Evolutionary conservation across 2,113 vertebrate genomes (phyloP), one percentile per base, ranked within the genome.

Genomic region (Anolis sagrei): DNA sequence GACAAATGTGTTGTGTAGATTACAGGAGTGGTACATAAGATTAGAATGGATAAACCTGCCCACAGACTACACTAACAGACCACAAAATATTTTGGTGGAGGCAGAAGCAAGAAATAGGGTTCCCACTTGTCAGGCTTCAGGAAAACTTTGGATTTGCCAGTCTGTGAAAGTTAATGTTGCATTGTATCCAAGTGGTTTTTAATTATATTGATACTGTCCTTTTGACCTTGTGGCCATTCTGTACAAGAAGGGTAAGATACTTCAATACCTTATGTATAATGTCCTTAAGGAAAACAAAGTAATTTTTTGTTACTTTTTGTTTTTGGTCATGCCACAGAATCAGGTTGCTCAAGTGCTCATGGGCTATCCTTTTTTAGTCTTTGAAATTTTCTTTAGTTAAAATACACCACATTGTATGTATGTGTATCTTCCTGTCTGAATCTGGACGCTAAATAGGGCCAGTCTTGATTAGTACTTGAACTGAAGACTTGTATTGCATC

Each of bases 1-100:
- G 89, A 93, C 72, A 87, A 86, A 77, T 95, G 92, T 93, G 90
- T 90, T 92, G 89, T 90, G 89, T 94, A 94, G 93, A 95, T 96
- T 95, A 95, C 90, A 92, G 92, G 92, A 90, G 88, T 94, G 92
- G 87, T 89, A 92, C 79, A 80, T 87, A 92, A 95, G 92, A 94
- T 95, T 93, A 95, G 90, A 89, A 92, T 88, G 93, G 81, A 93
- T 86, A 27, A 92, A 76, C 86, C 92, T 94, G 86, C 86, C 91
- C 91, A 84, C 92, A 94, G 80, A 88, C 88, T 93, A 86, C 76
- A n/a, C 88, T 93, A 86, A 90, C 89, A 94, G 66, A 95, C 89
- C 95, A 90, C 90, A 93, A 89, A 84, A 86, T 92, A 91, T 86
- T 86, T 94, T 91, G 44, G 5, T 44, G 92, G 92, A 93, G 86